Base-by-base conservation (phyloP, 64 coral and sea anemone species). In the Exaiptasia diaphana region DNA sequence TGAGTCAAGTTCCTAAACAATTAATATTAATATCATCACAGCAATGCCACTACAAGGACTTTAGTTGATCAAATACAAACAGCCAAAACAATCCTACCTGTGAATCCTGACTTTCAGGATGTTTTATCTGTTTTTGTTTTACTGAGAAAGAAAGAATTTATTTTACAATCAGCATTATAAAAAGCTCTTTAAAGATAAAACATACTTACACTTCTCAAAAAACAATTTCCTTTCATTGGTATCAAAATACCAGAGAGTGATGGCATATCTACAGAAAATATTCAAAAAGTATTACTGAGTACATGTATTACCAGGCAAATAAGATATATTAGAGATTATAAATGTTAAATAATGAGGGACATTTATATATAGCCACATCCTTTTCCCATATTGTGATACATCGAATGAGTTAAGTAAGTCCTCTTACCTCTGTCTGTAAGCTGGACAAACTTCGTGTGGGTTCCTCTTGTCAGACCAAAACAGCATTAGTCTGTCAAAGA, bases 401-500 rank as follows among this genome's bases (percentile, higher is more conserved):
- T 46, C 43, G 15, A 8, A 15, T 46, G 43, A 46, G 43, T 46
- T 7, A 15, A 46, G 43, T 46, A 46, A 46, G 6, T 46, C 15
- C 37, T 46, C 50, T 41, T 39, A 87, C 84, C 84, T 87, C 5
- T 62, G 46, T 29, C 78, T 75, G 30, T 68, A 70, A 52, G 84
- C 74, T 21, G 84, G 84, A 13, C 50, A 62, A 3, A 87, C 84
- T 70, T 87, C 73, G 43, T 87, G 84, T 38, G 84, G 84, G 31
- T 87, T 87, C 27, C 84, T 78, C 20, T 75, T 74, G 64, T 87
- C 84, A 68, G 84, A 87, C 84, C 84, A 87, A 43, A 87, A 87
- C 6, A 87, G 61, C 20, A 87, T 30, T 8, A 87, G 21, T 64
- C 84, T 87, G 36, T 87, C 84, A 38, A 87, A 64, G 25, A 41